These are phyloP conservation scores for Leucopsar rothschildi DNA, from an alignment of 2,113 vertebrate genomes.

Conservation along the genomic window DNA sequence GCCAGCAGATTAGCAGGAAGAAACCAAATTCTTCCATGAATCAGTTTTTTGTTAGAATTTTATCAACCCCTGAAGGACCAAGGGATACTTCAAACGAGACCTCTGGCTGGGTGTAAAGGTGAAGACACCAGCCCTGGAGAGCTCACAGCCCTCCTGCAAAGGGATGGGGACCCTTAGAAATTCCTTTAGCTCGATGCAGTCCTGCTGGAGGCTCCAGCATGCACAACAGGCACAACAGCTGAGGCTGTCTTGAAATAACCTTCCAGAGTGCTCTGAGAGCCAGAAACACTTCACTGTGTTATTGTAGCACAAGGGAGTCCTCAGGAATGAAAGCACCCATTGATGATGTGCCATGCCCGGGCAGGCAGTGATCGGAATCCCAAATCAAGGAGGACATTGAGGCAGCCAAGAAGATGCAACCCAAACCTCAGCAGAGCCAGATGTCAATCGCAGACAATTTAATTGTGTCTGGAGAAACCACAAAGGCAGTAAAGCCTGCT, in stretches of 20 bases:
- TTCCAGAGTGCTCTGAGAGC: neutral
- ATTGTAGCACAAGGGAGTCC: neutral
- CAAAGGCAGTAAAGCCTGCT: neutral
- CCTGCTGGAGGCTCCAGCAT: neutral
- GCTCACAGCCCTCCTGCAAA: neutral
- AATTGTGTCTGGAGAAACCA: constrained; percentile 7
- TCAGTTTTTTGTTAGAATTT: neutral
- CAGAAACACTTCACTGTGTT: neutral
- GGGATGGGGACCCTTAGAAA: too few relatives aligned
- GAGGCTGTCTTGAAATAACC: constrained; percentile 12
- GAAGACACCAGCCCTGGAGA: neutral
- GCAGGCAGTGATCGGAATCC: constrained; percentile 2
- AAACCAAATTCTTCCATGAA: neutral
- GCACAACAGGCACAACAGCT: neutral
- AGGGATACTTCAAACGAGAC: neutral
- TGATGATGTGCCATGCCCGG: neutral
- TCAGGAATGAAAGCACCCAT: neutral
- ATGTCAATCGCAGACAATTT: neutral
- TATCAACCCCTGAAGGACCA: neutral
- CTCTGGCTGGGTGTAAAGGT: neutral
- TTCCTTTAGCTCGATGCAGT: neutral
- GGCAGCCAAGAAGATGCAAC: neutral
- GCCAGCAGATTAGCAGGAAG: neutral
- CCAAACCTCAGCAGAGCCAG: neutral
- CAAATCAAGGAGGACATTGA: neutral